Conservation (phyloP, 2,797 vertebrate species). For the Lerista edwardsae region DNA sequence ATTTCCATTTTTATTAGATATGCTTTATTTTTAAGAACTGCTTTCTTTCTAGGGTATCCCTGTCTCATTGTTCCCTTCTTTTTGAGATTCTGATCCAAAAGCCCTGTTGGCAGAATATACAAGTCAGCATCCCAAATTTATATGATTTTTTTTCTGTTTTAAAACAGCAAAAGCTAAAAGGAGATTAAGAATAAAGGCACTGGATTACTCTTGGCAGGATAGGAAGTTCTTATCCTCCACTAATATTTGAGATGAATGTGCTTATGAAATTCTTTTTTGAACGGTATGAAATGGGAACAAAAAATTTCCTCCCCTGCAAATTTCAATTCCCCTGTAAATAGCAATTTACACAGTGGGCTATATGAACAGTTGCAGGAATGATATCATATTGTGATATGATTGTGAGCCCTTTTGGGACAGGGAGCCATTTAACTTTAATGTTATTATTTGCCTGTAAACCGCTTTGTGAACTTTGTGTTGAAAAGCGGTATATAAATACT, state of each 20-base stretch:
- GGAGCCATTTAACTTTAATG: too few species aligned
- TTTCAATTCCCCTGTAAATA: background rate
- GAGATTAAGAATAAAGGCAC: conserved; percentile 32
- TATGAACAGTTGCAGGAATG: background rate
- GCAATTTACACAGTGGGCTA: background rate
- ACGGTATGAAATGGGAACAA: conserved; percentile 13
- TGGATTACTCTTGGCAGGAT: conserved; percentile 29
- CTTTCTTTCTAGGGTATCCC: background rate
- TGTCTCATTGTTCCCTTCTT: background rate
- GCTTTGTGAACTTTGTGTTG: too few species aligned
- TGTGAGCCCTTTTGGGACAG: too few species aligned
- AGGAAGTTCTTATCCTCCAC: conserved; percentile 58
- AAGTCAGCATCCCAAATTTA: background rate
- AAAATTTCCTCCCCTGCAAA: conserved; percentile 12
- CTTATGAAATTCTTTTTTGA: conserved; percentile 32
- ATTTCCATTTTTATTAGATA: background rate
- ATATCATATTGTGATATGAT: background rate
- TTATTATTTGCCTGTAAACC: too few species aligned
- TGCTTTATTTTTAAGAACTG: conserved; percentile 8
- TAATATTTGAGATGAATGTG: conserved; percentile 19
- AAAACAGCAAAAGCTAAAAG: background rate
- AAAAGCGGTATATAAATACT: too few species aligned
- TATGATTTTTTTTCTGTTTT: conserved; percentile 10
- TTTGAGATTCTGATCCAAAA: background rate
- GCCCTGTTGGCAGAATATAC: background rate